phyloP scores from a whole-genome alignment of 2,888 invertebrate genomes.

The Diplolepis rosae region DNA sequence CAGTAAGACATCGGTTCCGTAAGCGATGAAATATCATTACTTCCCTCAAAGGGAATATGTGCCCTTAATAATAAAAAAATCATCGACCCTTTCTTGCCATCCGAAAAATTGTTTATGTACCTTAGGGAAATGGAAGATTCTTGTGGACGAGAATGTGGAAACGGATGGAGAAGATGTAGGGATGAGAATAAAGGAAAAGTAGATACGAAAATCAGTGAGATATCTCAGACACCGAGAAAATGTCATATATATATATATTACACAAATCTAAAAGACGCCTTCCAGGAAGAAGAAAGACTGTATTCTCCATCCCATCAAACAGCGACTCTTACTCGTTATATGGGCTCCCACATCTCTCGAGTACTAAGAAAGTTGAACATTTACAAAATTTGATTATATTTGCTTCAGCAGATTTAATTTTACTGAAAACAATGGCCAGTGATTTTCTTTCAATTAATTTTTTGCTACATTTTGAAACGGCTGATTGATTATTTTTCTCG shows the following conservation, averaged over 20 bases:
- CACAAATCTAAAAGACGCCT: slow-evolving; percentile 5
- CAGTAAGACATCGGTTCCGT: not conserved
- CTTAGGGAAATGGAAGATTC: not conserved
- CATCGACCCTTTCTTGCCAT: slow-evolving; percentile 9
- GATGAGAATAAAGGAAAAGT: not conserved
- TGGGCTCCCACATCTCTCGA: not conserved
- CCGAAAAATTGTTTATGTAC: slow-evolving; percentile 9
- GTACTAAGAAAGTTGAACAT: not conserved
- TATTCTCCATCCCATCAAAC: slow-evolving; percentile 9
- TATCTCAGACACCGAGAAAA: not conserved
- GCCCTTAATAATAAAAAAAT: not conserved
- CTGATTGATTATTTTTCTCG: no score
- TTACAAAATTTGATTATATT: not conserved
- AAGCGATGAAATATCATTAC: not conserved
- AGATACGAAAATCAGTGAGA: not conserved
- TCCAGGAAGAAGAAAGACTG: not conserved
- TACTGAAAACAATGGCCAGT: not conserved
- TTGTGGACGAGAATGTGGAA: slow-evolving; percentile 6
- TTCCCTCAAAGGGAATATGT: not conserved
- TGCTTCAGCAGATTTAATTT: not conserved
- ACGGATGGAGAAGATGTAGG: slow-evolving; percentile 5
- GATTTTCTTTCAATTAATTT: no score
- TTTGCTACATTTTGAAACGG: no score
- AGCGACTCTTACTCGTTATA: not conserved
- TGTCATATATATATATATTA: not conserved